Base-by-base conservation (phyloP, 2,113 vertebrate species). In the Datnioides undecimradiatus region DNA sequence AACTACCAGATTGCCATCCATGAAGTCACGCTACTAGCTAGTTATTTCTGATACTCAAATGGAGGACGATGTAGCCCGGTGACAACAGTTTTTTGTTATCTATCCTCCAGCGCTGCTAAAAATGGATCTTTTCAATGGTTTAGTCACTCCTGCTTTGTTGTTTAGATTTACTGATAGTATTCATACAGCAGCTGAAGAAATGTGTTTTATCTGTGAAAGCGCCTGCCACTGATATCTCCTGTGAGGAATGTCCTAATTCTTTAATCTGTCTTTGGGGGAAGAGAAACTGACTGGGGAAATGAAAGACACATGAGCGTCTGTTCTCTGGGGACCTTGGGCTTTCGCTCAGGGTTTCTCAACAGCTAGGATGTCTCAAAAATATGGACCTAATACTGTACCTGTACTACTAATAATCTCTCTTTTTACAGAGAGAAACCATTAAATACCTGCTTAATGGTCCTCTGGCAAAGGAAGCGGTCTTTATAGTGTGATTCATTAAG, bases 301-400 rank as follows among this genome's bases (percentile, higher is more conserved):
- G 72, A 82, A 81, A 72, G 80, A 88, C 80, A 76, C 77, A 78
- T 75, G 66, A 79, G 55, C 55, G 52, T 80, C 80, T 69, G 59
- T 54, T 68, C 74, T 83, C 80, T 1, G 19, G 71, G 38, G 69
- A 75, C 36, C 21, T 1, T 1, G 5, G 13, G 40, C 41, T 69
- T 74, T 70, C 45, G 27, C 29, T 58, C 36, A 34, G 36, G 25
- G 31, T 21, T 38, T 38, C 48, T 45, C 19, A 10, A 19, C 66
- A 25, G 59, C 71, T 36, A 36, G 81, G 23, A 76, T 7, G 43
- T 52, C 49, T 58, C 25, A 13, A 38, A 27, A 65, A 23, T 33
- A 34, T 23, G 41, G 52, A 23, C 17, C 11, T 45, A 6, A 48
- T 25, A 66, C 52, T 73, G 38, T 40, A 80, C 19, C 14, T 36